phyloP scores from a whole-genome alignment of 2,888 invertebrate genomes.

The Orchesellides sinensis region DNA sequence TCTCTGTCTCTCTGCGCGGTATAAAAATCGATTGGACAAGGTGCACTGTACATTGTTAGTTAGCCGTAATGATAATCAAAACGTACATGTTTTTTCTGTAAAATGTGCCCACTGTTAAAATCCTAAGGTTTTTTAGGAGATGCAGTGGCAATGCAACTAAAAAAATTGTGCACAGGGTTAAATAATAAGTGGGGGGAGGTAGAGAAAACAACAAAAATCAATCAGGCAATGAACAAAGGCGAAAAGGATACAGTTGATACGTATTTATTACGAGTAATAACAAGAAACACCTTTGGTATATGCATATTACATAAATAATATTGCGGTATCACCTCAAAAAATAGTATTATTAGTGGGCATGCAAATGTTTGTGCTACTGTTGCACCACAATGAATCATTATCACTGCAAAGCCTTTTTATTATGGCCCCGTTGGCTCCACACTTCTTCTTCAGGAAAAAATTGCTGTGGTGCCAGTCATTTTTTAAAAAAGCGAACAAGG shows the following conservation, averaged over 20 bases:
- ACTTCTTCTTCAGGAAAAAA: not conserved
- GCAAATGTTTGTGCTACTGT: not conserved
- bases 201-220: not conserved
- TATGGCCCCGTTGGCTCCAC: slow-evolving; percentile 3
- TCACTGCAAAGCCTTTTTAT: not conserved
- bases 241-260: not conserved
- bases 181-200: not conserved
- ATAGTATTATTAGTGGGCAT: not conserved
- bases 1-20: not conserved
- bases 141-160: not conserved
- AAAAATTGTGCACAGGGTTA: not conserved
- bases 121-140: not conserved
- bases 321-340: too few species aligned
- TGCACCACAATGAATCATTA: not conserved
- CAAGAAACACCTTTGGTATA: too few species aligned
- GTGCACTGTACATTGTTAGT: not conserved
- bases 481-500: not conserved
- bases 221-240: not conserved
- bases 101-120: too few species aligned
- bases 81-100: not conserved
- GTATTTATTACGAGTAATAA: not conserved
- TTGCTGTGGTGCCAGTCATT: not conserved
- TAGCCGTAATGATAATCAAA: not conserved
- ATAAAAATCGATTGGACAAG: not conserved
- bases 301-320: too few species aligned